Base-by-base conservation (phyloP, 2,888 invertebrate genomes). In the Phrixothrix hirtus region DNA sequence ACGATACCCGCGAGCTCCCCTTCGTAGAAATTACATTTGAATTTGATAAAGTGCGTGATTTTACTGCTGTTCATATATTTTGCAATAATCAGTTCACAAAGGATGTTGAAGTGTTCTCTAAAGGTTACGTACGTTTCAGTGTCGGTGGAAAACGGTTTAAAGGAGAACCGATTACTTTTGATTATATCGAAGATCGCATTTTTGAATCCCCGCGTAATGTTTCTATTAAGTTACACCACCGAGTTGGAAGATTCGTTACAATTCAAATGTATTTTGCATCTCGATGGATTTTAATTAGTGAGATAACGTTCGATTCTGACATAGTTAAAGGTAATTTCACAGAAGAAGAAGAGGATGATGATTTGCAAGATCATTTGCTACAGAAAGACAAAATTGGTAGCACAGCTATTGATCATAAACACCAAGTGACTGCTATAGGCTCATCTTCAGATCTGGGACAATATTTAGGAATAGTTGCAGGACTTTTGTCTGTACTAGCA, bases 251-350 rank as follows among this genome's bases (percentile, higher is more conserved):
- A 67, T 92, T 85, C 79, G 87, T 94, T 52, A 88, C 88, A 69
- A 77, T 89, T 61, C 83, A 87, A 65, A 80, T 94, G 41, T 81
- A 81, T 61, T 94, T 93, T 73, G 87, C 90, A 1, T 83, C 89
- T 10, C 81, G 86, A 45, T 95, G 95, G 94, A 86, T 95, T 63
- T 85, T 95, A 77, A 83, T 95, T 68, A 92, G 92, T 75, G 95
- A 95, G 77, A 82, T 95, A 57, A 85, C 88, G 47, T 95, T 95
- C 74, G 87, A 88, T 65, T 93, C 93, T 14, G 67, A 67, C 10
- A 66, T 70, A 7, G 69, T 74, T 13, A 71, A 67, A 50, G 73
- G 74, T 5, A 75, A 75, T 57, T 70, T 73, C 44, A 75, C 73
- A 25, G 74, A 72, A 53, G 73, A 74, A 25, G 74, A 72, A 53